Base-by-base conservation (phyloP, 2,797 vertebrate species). In the Galaxias olidus region DNA sequence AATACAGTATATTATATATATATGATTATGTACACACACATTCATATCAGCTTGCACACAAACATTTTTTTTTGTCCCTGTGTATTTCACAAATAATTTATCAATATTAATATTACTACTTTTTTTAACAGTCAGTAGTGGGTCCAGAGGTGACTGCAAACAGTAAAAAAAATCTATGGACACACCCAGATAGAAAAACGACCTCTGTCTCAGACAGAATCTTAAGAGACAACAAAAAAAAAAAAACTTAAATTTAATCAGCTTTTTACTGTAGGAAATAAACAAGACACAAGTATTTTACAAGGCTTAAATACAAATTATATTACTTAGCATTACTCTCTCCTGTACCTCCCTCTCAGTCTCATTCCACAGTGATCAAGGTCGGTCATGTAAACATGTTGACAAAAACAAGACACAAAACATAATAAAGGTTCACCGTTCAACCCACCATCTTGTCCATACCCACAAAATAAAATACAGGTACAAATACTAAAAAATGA, bases 311-410 rank as follows among this genome's bases (percentile, higher is more conserved):
- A 90, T 88, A 91, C 73, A 85, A 87, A 79, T 87, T 69, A 87
- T 84, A 85, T 89, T 69, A 89, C 60, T 79, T 83, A 85, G 87
- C 76, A 7, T 54, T 80, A 75, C 70, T 60, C 81, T 72, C 79
- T 73, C 72, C 63, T 64, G 72, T 74, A 79, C 83, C 70, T 51
- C 69, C 55, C 66, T 79, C 83, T 64, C 84, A 82, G 79, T 81
- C 66, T 71, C 85, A 75, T 84, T 90, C 91, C 92, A 93, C 92
- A 93, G 92, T 93, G 92, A 91, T 93, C 86, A 85, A 90, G 91
- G 90, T 93, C 91, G 76, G 85, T 89, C 86, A 73, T 93, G 92
- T 93, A 93, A 93, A 93, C 91, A 93, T 93, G 86, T 90, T 82
- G 91, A 93, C 91, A 74, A 83, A 75, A 78, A 72, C 48, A 85